Base-by-base conservation (phyloP, 2,113 vertebrate genomes). In the Alethe castanea region DNA sequence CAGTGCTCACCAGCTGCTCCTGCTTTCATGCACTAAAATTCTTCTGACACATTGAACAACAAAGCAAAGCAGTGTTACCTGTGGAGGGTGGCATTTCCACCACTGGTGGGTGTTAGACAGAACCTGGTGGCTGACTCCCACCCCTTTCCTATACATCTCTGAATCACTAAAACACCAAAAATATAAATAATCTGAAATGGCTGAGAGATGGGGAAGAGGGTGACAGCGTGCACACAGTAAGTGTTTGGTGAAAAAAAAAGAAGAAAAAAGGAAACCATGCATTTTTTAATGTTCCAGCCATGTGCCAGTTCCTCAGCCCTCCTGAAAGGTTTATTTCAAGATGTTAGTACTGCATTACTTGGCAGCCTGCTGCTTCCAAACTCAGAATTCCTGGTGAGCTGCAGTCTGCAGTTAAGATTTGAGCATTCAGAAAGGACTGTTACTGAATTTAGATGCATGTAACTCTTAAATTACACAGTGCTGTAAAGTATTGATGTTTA, bases 401-500 rank as follows among this genome's bases (percentile, higher is more conserved):
- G 73, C 87, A 94, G 72, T 36, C 60, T 96, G 70, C 83, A 95
- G 81, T 77, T 96, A 94, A 97, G 94, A 86, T 95, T 65, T 90
- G 84, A 97, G 87, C 81, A 94, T 95, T 97, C 95, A 95, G 76
- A 97, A 95, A 96, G 74, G 86, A 86, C 47, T 72, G 77, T 54
- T 91, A 96, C 81, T 94, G 91, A 97, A 97, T 96, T 97, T 77
- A 80, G 82, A 97, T 76, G 87, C 67, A 88, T 26, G 52, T 79
- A 96, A 92, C 92, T 96, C 86, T 94, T 96, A 97, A 96, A 97
- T 97, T 96, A 93, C 86, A 82, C 36, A 79, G 70, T 92, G 67
- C 92, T 95, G 74, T 96, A 89, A 97, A 94, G 85, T 95, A 97
- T 96, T 96, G 97, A 97, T 94, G 90, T 97, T 96, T 96, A 88